Base-by-base conservation (phyloP, 2,888 invertebrate species). In the Amblyjoppa fuscipennis region DNA sequence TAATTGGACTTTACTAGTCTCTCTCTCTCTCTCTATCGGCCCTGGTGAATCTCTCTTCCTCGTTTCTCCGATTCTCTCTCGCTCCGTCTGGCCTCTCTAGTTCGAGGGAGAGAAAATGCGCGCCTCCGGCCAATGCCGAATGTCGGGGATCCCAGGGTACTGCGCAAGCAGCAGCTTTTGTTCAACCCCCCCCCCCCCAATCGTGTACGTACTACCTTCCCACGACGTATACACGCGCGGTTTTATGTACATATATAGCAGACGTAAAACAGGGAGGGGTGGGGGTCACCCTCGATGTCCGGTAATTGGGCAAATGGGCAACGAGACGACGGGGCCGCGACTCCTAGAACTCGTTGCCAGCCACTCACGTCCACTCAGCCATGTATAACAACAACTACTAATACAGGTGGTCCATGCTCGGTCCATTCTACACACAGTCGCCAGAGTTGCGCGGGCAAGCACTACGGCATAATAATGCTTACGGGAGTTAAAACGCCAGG, bases 241-340 rank as follows among this genome's bases (percentile, higher is more conserved):
- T 56, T 71, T 11, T 83, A 56, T 64, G 74, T 61, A 13, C 34
- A 53, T 20, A 77, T 41, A 61, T 38, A 66, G 31, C 9, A 20
- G n/a, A 78, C 78, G 28, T 70, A 69, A 75, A 51, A 74, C 45
- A 56, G 69, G 49, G 7, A 13, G 66, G 70, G 51, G 31, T 11
- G 70, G 71, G 64, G 41, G 61, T 28, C 31, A 78, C 73, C 80
- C 64, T 76, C 66, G 66, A 76, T 83, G 80, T 81, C 75, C 64
- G 75, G 80, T 84, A 84, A 84, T 84, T 84, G 84, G 80, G 68
- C 76, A 80, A 84, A 76, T 84, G 84, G 80, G 79, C 83, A 84
- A 76, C 75, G 73, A 74, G 76, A 71, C 82, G 82, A 71, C 71
- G 66, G 71, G 70, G 73, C 61, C 71, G 25, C 66, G 69, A 66